A percentile compares a stretch with the other conserved stretches of the same genome.
These are phyloP conservation scores for Magallana angulata DNA, from an alignment of 1,140 invertebrate species.

Conservation along the genomic window DNA sequence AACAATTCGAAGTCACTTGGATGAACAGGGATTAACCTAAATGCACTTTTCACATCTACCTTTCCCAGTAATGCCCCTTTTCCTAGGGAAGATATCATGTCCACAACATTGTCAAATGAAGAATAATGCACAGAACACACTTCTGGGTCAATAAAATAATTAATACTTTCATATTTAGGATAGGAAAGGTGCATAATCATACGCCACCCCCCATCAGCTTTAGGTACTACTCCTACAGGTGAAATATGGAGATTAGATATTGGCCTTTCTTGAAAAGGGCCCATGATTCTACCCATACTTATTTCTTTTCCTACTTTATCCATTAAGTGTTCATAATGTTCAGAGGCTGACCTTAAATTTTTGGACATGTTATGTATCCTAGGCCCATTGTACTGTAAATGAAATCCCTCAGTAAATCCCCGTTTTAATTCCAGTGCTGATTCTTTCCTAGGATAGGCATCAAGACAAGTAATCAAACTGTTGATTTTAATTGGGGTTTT, in stretches of 20 bases:
- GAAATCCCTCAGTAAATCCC: no score
- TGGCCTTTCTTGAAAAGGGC: no score
- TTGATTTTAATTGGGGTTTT: no score
- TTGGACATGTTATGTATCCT: no score
- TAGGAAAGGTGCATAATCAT: slow-evolving; percentile 48
- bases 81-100: slow-evolving; percentile 8
- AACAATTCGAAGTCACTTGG: slow-evolving; percentile 44
- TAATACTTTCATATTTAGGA: slow-evolving; percentile 41
- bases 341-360: no score
- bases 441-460: no score
- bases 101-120: slow-evolving; percentile 30
- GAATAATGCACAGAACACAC: slow-evolving; percentile 20
- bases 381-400: no score
- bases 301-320: no score
- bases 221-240: background rate
- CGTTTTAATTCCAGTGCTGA: no score
- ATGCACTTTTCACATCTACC: slow-evolving; percentile 6
- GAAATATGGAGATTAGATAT: slow-evolving; percentile 45
- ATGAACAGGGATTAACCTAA: slow-evolving; percentile 12
- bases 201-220: slow-evolving; percentile 31
- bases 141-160: slow-evolving; percentile 9
- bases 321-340: no score
- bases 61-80: slow-evolving; percentile 1
- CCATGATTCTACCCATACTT: no score
- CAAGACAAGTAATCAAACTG: no score